Conservation (phyloP, 2,888 invertebrate genomes). For the Erebia palarica region DNA sequence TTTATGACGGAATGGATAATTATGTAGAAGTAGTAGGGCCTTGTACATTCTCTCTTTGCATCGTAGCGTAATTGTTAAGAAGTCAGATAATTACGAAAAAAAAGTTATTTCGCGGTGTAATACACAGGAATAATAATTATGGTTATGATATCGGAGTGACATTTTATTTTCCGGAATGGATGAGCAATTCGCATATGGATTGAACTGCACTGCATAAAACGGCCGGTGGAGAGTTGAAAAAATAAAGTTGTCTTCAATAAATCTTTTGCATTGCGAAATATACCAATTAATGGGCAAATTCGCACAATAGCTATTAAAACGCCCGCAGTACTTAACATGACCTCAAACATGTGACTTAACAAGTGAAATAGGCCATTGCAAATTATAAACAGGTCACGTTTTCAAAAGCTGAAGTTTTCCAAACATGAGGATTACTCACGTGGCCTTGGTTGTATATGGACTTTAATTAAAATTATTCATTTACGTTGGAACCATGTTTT, state of each 20-base stretch:
- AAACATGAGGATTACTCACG: conserved; percentile 17
- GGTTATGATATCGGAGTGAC: neutral
- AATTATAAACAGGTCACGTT: conserved; percentile 39
- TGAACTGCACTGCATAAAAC: neutral
- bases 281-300: conserved; percentile 11
- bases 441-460: conserved; percentile 3
- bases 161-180: neutral
- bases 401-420: conserved; percentile 21
- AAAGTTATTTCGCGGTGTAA: too few species aligned
- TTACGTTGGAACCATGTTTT: neutral
- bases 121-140: neutral
- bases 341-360: conserved; percentile 36
- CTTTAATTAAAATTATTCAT: conserved; percentile 11
- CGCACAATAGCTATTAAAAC: conserved; percentile 40
- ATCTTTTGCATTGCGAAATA: neutral
- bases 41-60: too few species aligned
- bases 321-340: conserved; percentile 34
- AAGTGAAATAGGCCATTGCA: conserved; percentile 35
- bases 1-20: too few species aligned
- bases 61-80: too few species aligned
- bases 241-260: neutral
- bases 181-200: neutral
- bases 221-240: neutral
- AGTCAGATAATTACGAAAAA: too few species aligned
- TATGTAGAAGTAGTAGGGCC: too few species aligned